Conservation (phyloP, 2,888 invertebrate genomes). For the Abrostola triplasia region DNA sequence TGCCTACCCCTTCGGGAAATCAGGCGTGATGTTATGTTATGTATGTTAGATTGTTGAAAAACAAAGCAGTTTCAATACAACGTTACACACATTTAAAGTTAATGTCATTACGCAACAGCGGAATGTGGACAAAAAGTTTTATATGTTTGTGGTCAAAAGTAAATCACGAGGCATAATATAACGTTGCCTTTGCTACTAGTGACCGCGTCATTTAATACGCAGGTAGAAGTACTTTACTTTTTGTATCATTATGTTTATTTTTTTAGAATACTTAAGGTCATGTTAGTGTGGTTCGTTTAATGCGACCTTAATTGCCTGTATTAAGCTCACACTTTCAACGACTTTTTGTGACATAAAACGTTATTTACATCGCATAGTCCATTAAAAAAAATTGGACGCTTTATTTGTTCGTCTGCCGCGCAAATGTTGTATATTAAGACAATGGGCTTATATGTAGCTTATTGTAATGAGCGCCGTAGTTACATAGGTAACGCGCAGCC, state of each 20-base stretch:
- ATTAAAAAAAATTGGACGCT: not conserved
- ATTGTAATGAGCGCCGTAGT: no score
- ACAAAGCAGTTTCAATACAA: no score
- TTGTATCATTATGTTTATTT: constrained; percentile 41
- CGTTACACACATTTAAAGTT: no score
- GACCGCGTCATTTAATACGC: constrained; percentile 13
- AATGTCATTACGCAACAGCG: not conserved
- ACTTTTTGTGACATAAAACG: constrained; percentile 14
- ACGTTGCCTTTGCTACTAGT: constrained; percentile 7
- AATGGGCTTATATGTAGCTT: no score
- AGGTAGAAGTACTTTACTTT: constrained; percentile 32
- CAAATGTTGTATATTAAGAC: no score
- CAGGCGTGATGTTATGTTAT: no score
- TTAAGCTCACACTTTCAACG: constrained; percentile 45
- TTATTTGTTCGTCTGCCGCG: no score
- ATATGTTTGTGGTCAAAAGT: constrained; percentile 32
- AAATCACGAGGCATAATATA: constrained; percentile 35
- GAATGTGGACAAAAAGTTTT: constrained; percentile 3
- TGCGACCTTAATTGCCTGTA: constrained; percentile 50
- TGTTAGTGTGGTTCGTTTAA: constrained; percentile 36
- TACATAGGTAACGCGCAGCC: no score
- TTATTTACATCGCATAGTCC: not conserved
- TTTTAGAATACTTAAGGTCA: constrained; percentile 40
- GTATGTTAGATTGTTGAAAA: no score
- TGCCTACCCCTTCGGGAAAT: no score